phyloP scores from a whole-genome alignment of 2,113 vertebrate genomes.

The Serinus canaria region DNA sequence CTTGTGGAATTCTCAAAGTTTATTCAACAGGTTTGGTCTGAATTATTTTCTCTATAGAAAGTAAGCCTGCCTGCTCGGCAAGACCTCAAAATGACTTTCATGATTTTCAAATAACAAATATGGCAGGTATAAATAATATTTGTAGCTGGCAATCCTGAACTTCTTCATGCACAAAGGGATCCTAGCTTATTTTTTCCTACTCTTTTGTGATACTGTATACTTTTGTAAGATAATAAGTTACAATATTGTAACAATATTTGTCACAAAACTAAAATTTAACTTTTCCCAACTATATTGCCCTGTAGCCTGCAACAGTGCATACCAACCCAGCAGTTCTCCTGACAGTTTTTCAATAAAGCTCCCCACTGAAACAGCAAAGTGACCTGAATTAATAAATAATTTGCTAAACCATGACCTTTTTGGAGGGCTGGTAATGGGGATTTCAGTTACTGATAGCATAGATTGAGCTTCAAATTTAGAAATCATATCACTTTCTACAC shows the following conservation, averaged over 20 bases:
- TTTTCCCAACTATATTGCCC: background rate
- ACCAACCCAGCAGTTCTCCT: background rate
- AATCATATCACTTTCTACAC: background rate
- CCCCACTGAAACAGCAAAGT: background rate
- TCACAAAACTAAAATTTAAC: background rate
- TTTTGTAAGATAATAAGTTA: background rate
- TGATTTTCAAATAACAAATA: background rate
- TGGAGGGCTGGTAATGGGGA: background rate
- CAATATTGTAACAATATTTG: background rate
- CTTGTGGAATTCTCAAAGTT: background rate
- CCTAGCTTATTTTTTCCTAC: background rate
- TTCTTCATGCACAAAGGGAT: background rate
- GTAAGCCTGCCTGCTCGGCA: background rate
- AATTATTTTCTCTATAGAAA: background rate
- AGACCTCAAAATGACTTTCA: background rate
- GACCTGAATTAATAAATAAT: background rate
- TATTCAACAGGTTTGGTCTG: background rate
- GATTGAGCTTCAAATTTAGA: slow-evolving; percentile 12
- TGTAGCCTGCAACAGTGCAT: accelerated
- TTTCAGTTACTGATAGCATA: background rate
- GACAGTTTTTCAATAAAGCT: background rate
- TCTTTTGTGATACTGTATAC: background rate
- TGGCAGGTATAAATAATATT: background rate
- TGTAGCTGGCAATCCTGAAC: background rate
- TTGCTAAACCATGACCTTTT: background rate